Evolutionary conservation across 2,797 vertebrate species (phyloP).

Genomic region (Crocidura indochinensis): DNA sequence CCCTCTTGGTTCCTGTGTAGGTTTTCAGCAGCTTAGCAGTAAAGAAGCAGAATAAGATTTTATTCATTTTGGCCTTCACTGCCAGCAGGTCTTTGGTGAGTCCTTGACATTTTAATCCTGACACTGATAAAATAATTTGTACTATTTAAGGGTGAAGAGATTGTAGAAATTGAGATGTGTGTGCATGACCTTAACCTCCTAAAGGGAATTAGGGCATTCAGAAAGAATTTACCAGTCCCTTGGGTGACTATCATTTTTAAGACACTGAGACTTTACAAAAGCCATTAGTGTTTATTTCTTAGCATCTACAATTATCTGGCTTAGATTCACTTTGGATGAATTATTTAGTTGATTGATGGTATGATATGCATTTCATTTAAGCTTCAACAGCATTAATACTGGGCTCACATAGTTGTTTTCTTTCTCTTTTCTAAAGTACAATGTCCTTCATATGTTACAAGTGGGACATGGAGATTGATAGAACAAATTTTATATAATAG

Average conservation of each 20-base stretch:
- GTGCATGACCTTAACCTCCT: not conserved
- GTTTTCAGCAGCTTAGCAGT: not conserved
- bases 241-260: not conserved
- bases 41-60: not conserved
- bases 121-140: not conserved
- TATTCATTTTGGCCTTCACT: not conserved
- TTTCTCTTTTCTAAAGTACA: not conserved
- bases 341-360: slow-evolving; percentile 4
- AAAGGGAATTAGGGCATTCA: not conserved
- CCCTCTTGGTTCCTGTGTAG: not conserved
- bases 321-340: not conserved
- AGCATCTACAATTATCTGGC: not conserved
- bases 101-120: not conserved
- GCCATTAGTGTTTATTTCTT: slow-evolving; percentile 15
- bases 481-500: not conserved
- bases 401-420: not conserved
- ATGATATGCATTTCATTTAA: not conserved
- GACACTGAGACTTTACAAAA: slow-evolving; percentile 6
- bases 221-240: not conserved
- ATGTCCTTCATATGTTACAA: not conserved
- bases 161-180: not conserved
- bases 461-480: not conserved
- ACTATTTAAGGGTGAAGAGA: not conserved
- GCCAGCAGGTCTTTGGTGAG: not conserved
- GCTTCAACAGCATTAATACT: not conserved